Evolutionary conservation across 2,113 vertebrate species (phyloP), one percentile per base, ranked within the genome.

Genomic region (Xiphophorus couchianus): DNA sequence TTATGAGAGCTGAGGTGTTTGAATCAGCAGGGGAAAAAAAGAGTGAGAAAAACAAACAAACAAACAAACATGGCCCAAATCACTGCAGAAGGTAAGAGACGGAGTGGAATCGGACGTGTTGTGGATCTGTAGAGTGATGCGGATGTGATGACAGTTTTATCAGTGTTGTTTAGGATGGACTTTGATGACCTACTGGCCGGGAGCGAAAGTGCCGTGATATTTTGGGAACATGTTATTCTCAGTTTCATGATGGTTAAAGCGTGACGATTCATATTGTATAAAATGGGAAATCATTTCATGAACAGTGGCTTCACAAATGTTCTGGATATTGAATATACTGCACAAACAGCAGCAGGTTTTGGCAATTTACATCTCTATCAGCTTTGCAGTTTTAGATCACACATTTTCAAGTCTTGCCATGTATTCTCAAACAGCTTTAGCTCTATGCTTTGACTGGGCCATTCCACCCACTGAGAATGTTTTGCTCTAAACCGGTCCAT

Each of bases 11-110:
- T 76, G 77, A 88, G 62, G 83, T 3, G 83, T 35, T 68, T 71
- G 79, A 78, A 9, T 82, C 76, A 65, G 73, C 76, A 84, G 62
- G 28, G 28, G 28, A 44, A 69, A 86, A 37, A 35, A 37, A 37
- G 37, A 83, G 66, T 28, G 71, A 88, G 61, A 87, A 42, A 58
- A 58, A 37, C 35, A 37, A 51, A 27, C 71, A 87, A 78, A 37
- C 35, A 37, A 51, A 27, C 71, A 87, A 78, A 69, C 75, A 94
- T 93, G 92, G 88, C 91, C 48, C 84, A 79, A 78, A 78, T 75
- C 62, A 73, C 72, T 12, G n/a, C 84, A 62, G 92, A 94, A 94
- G 93, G 94, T 94, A 94, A 94, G 93, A 89, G 51, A 79, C 19
- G n/a, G 67, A 60, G 64, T 12, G 28, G 70, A 63, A 51, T 62